Percentiles rank a stretch among this genome's conserved stretches.
Evolutionary conservation across 2,888 invertebrate genomes (phyloP).

Genomic region (Suillia variegata): DNA sequence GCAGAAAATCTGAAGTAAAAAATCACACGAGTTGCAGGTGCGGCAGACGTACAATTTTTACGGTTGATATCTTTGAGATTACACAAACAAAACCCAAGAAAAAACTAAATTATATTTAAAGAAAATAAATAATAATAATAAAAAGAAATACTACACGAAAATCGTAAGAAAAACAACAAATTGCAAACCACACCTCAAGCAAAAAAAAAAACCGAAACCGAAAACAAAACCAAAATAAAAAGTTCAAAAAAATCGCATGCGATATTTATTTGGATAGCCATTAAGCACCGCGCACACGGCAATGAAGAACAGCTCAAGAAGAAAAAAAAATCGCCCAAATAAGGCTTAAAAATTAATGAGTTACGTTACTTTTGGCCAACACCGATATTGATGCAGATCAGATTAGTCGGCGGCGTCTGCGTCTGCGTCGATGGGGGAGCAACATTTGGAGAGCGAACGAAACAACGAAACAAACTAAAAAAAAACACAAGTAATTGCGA

Average conservation of each 20-base stretch:
- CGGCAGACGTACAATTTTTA: slow-evolving; percentile 6
- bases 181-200: slow-evolving; percentile 26
- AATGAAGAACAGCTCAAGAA: neutral
- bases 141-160: no score
- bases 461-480: no score
- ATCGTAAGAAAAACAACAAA: slow-evolving; percentile 22
- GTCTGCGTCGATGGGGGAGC: no score
- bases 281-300: slow-evolving; percentile 1
- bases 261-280: no score
- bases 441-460: no score
- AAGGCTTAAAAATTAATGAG: slow-evolving; percentile 12
- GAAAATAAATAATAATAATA: neutral
- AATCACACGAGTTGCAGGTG: slow-evolving; percentile 21
- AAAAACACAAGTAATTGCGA: neutral
- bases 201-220: slow-evolving; percentile 17
- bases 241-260: neutral
- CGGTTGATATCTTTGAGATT: slow-evolving; percentile 1
- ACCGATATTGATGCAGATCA: slow-evolving; percentile 10
- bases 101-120: neutral
- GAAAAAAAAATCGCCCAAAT: slow-evolving; percentile 3
- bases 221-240: neutral
- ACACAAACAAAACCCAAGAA: slow-evolving; percentile 14
- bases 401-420: no score
- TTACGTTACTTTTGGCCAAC: slow-evolving; percentile 3
- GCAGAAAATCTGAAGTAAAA: no score